These are phyloP conservation scores for Rhincodon typus DNA, from an alignment of 2,797 vertebrate genomes.

Conservation along the genomic window DNA sequence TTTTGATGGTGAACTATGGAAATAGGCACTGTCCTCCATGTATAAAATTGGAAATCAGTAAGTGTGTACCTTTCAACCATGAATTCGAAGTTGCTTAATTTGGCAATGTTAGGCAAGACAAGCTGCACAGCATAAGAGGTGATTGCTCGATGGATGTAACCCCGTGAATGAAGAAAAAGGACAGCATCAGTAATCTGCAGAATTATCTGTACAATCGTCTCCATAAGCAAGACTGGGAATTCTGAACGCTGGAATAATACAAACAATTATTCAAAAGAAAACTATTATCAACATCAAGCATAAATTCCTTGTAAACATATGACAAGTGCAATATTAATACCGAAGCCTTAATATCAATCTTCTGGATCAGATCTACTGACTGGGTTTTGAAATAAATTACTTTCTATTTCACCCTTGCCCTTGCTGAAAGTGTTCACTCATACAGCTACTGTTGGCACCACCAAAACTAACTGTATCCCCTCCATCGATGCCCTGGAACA, in stretches of 20 bases:
- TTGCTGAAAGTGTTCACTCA: not conserved
- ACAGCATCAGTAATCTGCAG: constrained; percentile 56
- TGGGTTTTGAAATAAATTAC: constrained; percentile 8
- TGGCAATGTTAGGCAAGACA: constrained; percentile 55
- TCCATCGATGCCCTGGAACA: not conserved
- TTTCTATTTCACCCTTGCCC: not conserved
- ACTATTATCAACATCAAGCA: not conserved
- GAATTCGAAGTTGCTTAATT: constrained; percentile 63
- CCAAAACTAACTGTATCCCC: not conserved
- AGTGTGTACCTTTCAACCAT: constrained; percentile 58
- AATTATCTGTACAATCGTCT: constrained; percentile 54
- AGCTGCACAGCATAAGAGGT: constrained; percentile 59
- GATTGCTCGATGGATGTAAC: constrained; percentile 57
- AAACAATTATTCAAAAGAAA: not conserved
- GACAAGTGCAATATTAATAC: not conserved
- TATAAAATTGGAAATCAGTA: not conserved
- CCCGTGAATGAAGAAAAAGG: constrained; percentile 56
- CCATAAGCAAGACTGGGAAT: constrained; percentile 57
- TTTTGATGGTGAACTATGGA: not conserved
- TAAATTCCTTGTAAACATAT: not conserved
- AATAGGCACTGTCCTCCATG: not conserved
- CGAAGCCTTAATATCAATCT: not conserved
- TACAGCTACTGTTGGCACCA: not conserved
- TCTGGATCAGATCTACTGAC: not conserved
- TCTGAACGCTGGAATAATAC: constrained; percentile 51